Percentiles rank a stretch among this genome's conserved stretches.
These are phyloP conservation scores for Stenchaetothrips biformis DNA, from an alignment of 2,888 invertebrate genomes.

Conservation along the genomic window DNA sequence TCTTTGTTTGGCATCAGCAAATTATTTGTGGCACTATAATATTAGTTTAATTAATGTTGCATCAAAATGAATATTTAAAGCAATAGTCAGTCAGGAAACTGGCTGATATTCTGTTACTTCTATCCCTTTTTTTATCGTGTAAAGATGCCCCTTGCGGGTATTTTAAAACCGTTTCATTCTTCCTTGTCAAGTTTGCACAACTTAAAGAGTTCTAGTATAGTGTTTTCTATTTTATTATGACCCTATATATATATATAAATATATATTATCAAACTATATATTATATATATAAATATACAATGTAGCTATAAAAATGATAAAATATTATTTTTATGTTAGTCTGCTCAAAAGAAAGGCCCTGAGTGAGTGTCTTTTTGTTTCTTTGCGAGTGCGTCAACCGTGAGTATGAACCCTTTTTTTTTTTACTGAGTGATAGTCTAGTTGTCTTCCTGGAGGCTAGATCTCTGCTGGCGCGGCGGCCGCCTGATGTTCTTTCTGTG, in stretches of 20 bases:
- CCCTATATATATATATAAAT: slow-evolving; percentile 39
- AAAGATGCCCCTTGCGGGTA: slow-evolving; percentile 15
- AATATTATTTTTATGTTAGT: slow-evolving; percentile 41
- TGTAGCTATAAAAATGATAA: slow-evolving; percentile 40
- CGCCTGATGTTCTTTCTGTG: slow-evolving; percentile 3
- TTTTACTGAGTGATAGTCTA: slow-evolving; percentile 20
- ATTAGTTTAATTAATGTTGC: slow-evolving; percentile 22
- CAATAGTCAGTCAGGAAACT: slow-evolving; percentile 22
- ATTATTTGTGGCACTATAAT: slow-evolving; percentile 12
- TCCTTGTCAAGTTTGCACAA: slow-evolving; percentile 39
- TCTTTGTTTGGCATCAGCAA: slow-evolving; percentile 19
- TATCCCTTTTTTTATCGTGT: slow-evolving; percentile 18
- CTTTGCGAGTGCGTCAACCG: slow-evolving; percentile 26
- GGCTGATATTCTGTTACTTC: slow-evolving; percentile 20
- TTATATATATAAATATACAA: slow-evolving; percentile 36
- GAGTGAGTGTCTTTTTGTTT: slow-evolving; percentile 37
- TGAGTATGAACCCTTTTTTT: slow-evolving; percentile 1
- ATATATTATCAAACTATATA: slow-evolving; percentile 40
- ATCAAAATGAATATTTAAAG: slow-evolving; percentile 22
- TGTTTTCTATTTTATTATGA: slow-evolving; percentile 43
- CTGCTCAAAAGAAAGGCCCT: slow-evolving; percentile 40
- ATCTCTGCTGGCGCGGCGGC: slow-evolving; percentile 20
- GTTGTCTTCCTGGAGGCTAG: slow-evolving; percentile 22
- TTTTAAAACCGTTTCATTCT: slow-evolving; percentile 38
- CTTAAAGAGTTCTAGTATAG: slow-evolving; percentile 35